Percentiles rank a stretch among this genome's conserved stretches.
phyloP scores from a whole-genome alignment of 2,113 vertebrate genomes.

The Paradoxurus hermaphroditus region DNA sequence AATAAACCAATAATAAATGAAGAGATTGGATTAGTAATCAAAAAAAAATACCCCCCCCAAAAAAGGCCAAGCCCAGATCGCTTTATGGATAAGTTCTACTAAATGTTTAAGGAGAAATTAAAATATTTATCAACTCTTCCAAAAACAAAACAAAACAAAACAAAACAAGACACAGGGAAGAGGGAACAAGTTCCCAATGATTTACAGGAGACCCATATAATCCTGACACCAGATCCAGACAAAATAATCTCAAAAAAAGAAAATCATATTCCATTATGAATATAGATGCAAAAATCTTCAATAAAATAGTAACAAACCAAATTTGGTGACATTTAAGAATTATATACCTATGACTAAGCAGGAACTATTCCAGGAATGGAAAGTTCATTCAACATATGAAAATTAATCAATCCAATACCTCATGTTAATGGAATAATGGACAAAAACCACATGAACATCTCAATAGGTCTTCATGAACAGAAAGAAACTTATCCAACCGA shows the following conservation, averaged over 20 bases:
- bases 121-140: too few relatives aligned
- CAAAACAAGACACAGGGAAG: neutral
- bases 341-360: neutral
- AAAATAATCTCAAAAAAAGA: neutral
- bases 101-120: neutral
- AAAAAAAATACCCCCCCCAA: neutral
- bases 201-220: neutral
- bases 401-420: neutral
- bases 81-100: neutral
- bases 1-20: neutral
- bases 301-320: neutral
- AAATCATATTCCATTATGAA: neutral
- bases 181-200: neutral
- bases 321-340: neutral
- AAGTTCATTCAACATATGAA: neutral
- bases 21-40: neutral
- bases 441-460: neutral
- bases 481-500: neutral
- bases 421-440: neutral
- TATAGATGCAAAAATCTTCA: neutral
- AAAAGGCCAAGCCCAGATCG: neutral
- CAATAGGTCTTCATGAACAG: neutral
- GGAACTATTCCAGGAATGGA: neutral
- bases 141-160: neutral
- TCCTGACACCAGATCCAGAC: neutral